Evolutionary conservation across 2,797 vertebrate genomes (phyloP), one percentile per base, ranked within the genome.

Genomic region (Salarias fasciatus): DNA sequence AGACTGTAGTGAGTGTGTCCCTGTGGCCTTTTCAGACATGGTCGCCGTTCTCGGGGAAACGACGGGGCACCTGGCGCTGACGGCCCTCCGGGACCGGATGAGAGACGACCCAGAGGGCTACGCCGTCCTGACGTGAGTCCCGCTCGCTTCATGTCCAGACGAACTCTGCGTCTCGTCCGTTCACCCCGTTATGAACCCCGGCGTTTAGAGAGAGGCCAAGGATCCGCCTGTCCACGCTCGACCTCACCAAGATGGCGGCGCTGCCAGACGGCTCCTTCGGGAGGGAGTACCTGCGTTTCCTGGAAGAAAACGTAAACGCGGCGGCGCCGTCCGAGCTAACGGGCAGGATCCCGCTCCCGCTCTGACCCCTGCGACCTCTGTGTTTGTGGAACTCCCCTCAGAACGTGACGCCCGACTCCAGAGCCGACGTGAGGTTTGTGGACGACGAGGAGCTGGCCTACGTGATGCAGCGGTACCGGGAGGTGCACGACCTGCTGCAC

Each of bases 11-110:
- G n/a, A 24, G 18, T 24, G 18, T 24, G 18, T 3, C 18, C n/a
- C 70, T 62, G 15, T 30, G 44, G 18, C 30, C n/a, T 50, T 86
- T 85, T 68, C 89, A 99, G 98, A 99, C 86, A 99, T 99, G 97
- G 95, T 99, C 1, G 97, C 97, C 0, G 97, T 99, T 28, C 94
- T 99, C 0, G 97, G 96, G 5, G 98, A 99, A 82, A 96, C 97
- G 1, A 99, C 98, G 0, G 96, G 97, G 42, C 82, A 86, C 47
- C 57, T 82, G 6, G 94, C 94, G 1, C 84, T 99, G 54, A 75
- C 88, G 10, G 92, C 76, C 10, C 93, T 99, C 74, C 90, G 94
- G 44, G 90, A 97, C 72, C 89, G 80, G 84, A 99, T 99, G 96
- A 95, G 71, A 58, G 93, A 86, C 9, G 91, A 98, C 63, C 93